Conservation (phyloP, 2,888 invertebrate genomes). For the Oeneis ivallda region DNA sequence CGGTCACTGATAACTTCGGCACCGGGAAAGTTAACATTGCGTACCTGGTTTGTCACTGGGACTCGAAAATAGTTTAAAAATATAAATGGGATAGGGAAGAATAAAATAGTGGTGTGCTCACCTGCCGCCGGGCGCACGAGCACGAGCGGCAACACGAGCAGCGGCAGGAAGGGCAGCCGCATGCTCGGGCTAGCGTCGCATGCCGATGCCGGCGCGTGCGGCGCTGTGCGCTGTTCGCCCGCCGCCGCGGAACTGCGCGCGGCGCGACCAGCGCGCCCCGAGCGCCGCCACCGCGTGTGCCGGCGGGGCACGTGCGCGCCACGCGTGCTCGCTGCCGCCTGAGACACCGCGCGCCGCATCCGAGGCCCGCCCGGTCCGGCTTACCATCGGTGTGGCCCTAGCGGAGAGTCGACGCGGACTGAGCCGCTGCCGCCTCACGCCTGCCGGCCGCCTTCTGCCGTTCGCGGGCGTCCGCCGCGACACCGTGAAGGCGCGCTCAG, state of each 20-base stretch:
- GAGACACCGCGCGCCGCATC: conserved; percentile 47
- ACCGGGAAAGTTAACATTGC: conserved; percentile 6
- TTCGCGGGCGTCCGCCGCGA: conserved; percentile 52
- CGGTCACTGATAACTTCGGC: conserved; percentile 27
- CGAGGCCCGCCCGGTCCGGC: conserved; percentile 38
- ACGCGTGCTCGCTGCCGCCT: conserved; percentile 53
- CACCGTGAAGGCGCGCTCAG: conserved; percentile 22
- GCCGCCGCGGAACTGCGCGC: conserved; percentile 57
- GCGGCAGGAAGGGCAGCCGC: conserved; percentile 78
- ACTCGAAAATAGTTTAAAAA: conserved; percentile 24
- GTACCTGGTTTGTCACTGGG: conserved; percentile 23
- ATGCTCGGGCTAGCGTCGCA: conserved; percentile 74
- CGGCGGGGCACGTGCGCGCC: conserved; percentile 48
- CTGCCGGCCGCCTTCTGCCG: conserved; percentile 37
- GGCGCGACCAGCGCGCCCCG: conserved; percentile 51
- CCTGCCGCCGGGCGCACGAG: conserved; percentile 77
- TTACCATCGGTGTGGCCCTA: conserved; percentile 57
- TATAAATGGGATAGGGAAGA: conserved; percentile 4
- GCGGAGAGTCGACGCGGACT: conserved; percentile 70
- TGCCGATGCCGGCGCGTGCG: conserved; percentile 72
- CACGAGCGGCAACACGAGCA: conserved; percentile 76
- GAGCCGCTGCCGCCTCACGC: conserved; percentile 46
- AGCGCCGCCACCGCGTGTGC: conserved; percentile 46
- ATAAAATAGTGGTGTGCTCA: conserved; percentile 46
- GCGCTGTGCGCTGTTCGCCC: conserved; percentile 53